phyloP scores from a whole-genome alignment of 2,113 vertebrate genomes.

The Oxyruncus cristatus region DNA sequence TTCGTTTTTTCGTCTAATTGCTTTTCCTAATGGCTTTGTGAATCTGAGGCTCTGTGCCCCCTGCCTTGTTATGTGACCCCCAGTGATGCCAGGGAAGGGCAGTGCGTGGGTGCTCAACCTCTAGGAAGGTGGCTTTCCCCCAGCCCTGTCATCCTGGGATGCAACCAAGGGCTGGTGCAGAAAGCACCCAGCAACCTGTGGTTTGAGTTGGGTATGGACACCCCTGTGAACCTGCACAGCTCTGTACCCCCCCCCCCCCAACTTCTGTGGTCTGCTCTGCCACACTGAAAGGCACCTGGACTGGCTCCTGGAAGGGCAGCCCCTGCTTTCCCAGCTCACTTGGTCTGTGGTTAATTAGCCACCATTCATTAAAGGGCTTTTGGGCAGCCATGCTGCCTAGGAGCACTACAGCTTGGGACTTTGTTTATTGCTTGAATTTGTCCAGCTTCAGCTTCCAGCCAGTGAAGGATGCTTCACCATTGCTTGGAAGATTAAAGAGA shows the following conservation, averaged over 20 bases:
- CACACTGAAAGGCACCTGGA: background rate
- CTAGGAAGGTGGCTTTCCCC: background rate
- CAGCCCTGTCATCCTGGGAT: background rate
- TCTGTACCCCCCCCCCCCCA: background rate
- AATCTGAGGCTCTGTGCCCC: background rate
- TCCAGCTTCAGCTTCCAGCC: background rate
- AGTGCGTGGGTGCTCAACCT: background rate
- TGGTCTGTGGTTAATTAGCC: background rate
- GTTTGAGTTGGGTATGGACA: background rate
- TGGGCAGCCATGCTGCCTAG: background rate
- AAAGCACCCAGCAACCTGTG: background rate
- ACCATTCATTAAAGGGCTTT: background rate
- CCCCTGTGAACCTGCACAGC: background rate
- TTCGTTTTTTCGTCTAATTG: constrained; percentile 26
- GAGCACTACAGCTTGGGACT: background rate
- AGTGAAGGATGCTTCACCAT: background rate
- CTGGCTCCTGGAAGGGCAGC: background rate
- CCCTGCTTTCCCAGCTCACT: background rate
- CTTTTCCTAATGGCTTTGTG: constrained; percentile 37
- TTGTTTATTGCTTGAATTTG: background rate
- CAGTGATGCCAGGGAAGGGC: fast-evolving
- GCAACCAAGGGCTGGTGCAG: background rate
- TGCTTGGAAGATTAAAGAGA: constrained; percentile 15
- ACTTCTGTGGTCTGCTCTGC: background rate
- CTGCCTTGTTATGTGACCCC: background rate